These are phyloP conservation scores for Aplysia californica DNA, from an alignment of 1,140 invertebrate genomes.

Conservation along the genomic window DNA sequence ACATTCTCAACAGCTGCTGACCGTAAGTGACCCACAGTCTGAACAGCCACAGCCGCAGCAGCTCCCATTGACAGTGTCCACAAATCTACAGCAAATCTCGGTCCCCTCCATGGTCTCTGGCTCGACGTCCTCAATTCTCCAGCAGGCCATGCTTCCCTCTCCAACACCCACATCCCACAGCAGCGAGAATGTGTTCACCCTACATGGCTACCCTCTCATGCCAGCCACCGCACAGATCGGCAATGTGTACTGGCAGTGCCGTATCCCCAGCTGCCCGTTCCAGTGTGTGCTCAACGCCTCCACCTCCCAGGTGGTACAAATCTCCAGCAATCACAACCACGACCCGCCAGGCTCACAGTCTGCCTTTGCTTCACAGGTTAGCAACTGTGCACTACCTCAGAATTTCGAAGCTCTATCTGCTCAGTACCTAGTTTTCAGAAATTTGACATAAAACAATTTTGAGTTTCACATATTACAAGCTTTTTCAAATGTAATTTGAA, in stretches of 20 bases:
- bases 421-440: too few species aligned
- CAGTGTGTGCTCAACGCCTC: slow-evolving; percentile 10
- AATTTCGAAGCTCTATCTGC: too few species aligned
- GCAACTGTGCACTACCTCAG: too few species aligned
- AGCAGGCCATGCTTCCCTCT: not conserved
- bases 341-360: slow-evolving; percentile 14
- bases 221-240: not conserved
- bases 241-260: slow-evolving; percentile 18
- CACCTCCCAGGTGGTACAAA: slow-evolving; percentile 7
- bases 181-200: slow-evolving; percentile 9
- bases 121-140: too few species aligned
- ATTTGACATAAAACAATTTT: too few species aligned
- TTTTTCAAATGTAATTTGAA: too few species aligned
- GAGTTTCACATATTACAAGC: too few species aligned
- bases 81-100: too few species aligned
- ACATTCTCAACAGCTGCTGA: too few species aligned
- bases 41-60: not conserved
- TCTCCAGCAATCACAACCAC: slow-evolving; percentile 14
- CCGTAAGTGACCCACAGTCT: not conserved
- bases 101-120: too few species aligned
- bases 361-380: slow-evolving; percentile 15
- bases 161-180: not conserved
- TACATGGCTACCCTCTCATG: slow-evolving; percentile 12
- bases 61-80: too few species aligned
- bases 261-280: not conserved